Conservation (phyloP, 2,113 vertebrate genomes). For the Naja naja region DNA sequence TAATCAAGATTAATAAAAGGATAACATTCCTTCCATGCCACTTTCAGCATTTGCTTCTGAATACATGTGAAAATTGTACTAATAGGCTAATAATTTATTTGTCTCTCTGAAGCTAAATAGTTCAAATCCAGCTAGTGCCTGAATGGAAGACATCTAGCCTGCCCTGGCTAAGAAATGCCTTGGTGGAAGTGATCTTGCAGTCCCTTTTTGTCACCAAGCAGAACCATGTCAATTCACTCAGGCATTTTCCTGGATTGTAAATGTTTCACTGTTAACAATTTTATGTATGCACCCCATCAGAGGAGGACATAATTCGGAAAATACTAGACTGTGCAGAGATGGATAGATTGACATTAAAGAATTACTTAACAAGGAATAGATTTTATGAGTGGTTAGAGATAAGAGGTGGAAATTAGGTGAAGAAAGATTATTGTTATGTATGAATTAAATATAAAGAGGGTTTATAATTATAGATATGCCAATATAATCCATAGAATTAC, state of each 20-base stretch:
- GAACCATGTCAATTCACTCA: not conserved
- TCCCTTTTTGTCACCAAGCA: not conserved
- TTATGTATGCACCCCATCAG: not conserved
- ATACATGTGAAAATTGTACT: not conserved
- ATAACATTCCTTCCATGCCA: not conserved
- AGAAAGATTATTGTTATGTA: too few species aligned
- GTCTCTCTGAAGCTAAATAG: not conserved
- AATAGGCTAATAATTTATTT: not conserved
- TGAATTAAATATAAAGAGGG: too few species aligned
- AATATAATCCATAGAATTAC: too few species aligned
- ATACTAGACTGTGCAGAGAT: too few species aligned
- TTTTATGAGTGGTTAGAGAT: too few species aligned
- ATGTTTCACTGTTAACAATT: not conserved
- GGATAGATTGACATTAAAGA: too few species aligned
- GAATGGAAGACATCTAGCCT: not conserved
- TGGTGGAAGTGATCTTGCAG: not conserved
- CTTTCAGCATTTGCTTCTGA: not conserved
- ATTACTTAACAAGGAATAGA: too few species aligned
- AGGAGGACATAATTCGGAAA: too few species aligned
- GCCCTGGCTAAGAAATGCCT: not conserved
- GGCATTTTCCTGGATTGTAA: not conserved
- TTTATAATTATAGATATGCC: too few species aligned
- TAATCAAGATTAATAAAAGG: not conserved
- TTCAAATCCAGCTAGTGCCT: not conserved
- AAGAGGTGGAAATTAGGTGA: too few species aligned